These are phyloP conservation scores for Pseudorasbora parva DNA, from an alignment of 2,113 vertebrate genomes.

Conservation along the genomic window DNA sequence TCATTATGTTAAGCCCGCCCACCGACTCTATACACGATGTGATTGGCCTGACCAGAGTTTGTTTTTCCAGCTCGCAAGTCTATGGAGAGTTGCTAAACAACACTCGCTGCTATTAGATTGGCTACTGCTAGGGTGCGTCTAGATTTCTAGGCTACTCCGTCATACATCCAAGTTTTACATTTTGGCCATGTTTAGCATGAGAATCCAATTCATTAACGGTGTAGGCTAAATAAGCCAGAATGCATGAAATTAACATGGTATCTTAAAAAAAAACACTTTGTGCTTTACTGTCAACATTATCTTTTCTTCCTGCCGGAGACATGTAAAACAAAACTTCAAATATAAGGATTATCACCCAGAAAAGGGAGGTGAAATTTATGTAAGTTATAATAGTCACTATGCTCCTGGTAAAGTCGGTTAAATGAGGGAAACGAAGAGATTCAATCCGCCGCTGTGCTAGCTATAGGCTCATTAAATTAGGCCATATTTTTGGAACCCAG, in stretches of 20 bases:
- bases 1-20: no score
- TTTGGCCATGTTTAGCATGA: no score
- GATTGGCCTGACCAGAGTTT: no score
- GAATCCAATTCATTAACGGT: no score
- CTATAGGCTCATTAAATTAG: slow-evolving; percentile 15
- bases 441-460: neutral
- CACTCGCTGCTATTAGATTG: no score
- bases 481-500: slow-evolving; percentile 22
- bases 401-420: neutral
- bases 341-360: slow-evolving; percentile 3
- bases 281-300: neutral
- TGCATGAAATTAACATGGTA: neutral
- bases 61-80: no score
- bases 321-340: neutral
- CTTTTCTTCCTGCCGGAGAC: neutral
- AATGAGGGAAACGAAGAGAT: neutral
- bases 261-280: neutral
- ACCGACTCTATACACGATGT: no score
- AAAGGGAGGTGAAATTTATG: neutral
- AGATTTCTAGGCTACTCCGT: no score
- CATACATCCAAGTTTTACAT: no score
- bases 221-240: no score
- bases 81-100: no score
- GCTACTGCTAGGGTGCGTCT: no score
- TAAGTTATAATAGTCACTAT: neutral